Percentiles rank a stretch among this genome's conserved stretches.
These are phyloP conservation scores for Macrotis lagotis DNA, from an alignment of 2,113 vertebrate genomes.

Conservation along the genomic window DNA sequence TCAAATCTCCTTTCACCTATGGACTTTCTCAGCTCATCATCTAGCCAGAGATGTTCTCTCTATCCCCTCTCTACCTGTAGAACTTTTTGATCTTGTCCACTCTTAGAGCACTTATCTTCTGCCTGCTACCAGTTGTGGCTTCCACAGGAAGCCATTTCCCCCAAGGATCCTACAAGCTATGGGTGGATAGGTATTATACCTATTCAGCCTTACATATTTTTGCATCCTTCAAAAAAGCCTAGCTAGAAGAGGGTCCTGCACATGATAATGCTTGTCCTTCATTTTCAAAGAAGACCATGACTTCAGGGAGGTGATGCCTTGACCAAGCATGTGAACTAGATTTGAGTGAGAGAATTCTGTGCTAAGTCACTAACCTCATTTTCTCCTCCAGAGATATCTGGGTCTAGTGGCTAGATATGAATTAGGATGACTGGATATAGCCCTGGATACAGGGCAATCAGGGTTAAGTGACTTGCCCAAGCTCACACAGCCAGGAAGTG, in stretches of 20 bases:
- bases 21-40: background rate
- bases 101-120: background rate
- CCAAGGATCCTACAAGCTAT: background rate
- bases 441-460: too few species aligned
- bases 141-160: background rate
- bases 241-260: background rate
- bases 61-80: background rate
- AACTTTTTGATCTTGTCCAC: background rate
- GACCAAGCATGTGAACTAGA: too few species aligned
- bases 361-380: too few species aligned
- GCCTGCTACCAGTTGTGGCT: background rate
- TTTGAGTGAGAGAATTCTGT: too few species aligned
- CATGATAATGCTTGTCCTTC: too few species aligned
- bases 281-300: too few species aligned
- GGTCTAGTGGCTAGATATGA: too few species aligned
- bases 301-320: too few species aligned
- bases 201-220: background rate
- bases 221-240: background rate
- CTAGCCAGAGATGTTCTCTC: background rate
- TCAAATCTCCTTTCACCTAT: background rate
- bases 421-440: too few species aligned
- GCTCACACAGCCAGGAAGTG: too few species aligned
- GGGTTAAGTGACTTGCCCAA: too few species aligned
- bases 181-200: background rate
- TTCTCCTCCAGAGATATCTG: too few species aligned